Evolutionary conservation across 2,888 invertebrate genomes (phyloP).

Genomic region (Automeris io): DNA sequence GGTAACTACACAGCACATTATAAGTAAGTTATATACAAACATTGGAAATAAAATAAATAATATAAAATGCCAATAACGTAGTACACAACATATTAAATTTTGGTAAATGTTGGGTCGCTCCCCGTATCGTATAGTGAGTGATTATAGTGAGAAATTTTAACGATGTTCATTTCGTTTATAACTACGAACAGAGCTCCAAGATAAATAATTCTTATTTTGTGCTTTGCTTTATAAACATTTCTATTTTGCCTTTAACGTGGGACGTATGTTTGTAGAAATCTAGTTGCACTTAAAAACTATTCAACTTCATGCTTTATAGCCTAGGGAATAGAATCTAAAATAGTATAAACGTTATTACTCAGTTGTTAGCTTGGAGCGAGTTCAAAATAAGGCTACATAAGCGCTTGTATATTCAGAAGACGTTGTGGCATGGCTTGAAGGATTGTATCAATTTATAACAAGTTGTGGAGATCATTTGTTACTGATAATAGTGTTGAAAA

Average conservation of each 20-base stretch:
- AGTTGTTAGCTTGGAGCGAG: slow-evolving; percentile 20
- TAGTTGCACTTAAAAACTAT: slow-evolving; percentile 3
- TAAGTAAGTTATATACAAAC: no score
- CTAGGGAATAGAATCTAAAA: slow-evolving; percentile 5
- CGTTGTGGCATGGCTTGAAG: slow-evolving; percentile 27
- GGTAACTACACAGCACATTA: no score
- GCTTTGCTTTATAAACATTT: slow-evolving; percentile 12
- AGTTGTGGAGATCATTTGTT: slow-evolving; percentile 11
- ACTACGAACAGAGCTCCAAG: not conserved
- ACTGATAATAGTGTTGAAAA: slow-evolving; percentile 3
- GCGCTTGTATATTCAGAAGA: slow-evolving; percentile 36
- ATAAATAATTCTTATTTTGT: no score
- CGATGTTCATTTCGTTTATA: no score
- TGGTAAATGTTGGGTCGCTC: no score
- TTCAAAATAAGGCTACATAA: slow-evolving; percentile 20
- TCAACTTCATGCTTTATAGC: not conserved
- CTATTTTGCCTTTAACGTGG: slow-evolving; percentile 16
- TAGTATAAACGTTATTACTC: slow-evolving; percentile 1
- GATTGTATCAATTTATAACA: slow-evolving; percentile 29
- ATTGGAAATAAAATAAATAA: no score
- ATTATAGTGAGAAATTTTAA: no score
- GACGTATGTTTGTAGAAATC: slow-evolving; percentile 15
- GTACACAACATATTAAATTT: no score
- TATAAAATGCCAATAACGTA: no score
- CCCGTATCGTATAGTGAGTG: no score